phyloP scores from a whole-genome alignment of 2,113 vertebrate genomes.

The Crotalus tigris region DNA sequence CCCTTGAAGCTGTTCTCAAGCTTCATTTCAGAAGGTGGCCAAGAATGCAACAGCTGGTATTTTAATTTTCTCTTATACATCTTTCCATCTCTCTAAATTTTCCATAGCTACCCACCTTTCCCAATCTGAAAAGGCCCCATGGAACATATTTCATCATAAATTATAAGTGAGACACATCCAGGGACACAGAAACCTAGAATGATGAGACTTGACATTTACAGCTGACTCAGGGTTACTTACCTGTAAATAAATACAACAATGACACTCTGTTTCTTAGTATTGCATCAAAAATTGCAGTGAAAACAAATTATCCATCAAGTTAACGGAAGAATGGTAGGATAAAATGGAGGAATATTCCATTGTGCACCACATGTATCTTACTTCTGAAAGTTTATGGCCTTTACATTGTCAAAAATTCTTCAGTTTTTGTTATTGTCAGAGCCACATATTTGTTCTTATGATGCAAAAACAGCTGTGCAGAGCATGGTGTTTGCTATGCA shows the following conservation, averaged over 20 bases:
- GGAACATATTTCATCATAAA: background rate
- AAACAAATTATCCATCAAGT: background rate
- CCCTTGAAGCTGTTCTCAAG: background rate
- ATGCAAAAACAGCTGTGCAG: background rate
- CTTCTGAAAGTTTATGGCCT: background rate
- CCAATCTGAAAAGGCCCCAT: background rate
- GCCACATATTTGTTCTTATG: background rate
- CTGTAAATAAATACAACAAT: background rate
- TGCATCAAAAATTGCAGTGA: background rate
- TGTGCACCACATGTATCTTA: background rate
- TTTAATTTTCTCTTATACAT: background rate
- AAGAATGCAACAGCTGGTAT: background rate
- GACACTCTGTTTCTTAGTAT: background rate
- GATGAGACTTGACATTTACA: background rate
- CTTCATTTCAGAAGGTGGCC: background rate
- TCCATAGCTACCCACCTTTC: background rate
- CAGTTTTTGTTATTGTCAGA: background rate
- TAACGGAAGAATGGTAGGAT: background rate
- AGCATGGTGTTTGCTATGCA: background rate
- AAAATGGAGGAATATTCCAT: background rate
- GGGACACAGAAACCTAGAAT: background rate
- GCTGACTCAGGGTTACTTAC: background rate
- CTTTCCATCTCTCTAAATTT: background rate
- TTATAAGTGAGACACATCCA: background rate
- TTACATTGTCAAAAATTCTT: background rate